phyloP scores from a whole-genome alignment of 2,113 vertebrate genomes.

The Nannospalax galili region DNA sequence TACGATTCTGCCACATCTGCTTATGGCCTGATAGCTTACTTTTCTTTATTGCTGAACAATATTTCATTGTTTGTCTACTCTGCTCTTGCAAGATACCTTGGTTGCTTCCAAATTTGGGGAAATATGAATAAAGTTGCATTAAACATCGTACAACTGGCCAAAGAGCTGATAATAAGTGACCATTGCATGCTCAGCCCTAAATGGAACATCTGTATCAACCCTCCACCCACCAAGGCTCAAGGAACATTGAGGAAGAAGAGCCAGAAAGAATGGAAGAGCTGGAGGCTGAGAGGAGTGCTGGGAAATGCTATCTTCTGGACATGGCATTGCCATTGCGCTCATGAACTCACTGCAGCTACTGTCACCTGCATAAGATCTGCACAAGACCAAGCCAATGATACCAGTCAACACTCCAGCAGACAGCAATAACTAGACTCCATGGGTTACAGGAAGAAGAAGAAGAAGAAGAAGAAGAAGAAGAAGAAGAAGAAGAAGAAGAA shows the following conservation, averaged over 20 bases:
- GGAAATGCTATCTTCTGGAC: neutral
- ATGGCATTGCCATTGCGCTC: rapidly evolving
- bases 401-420: neutral
- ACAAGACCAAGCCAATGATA: too few relatives aligned
- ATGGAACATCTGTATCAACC: neutral
- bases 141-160: neutral
- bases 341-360: neutral
- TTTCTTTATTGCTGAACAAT: neutral
- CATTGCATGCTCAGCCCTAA: neutral
- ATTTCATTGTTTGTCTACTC: neutral
- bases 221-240: neutral
- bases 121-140: neutral
- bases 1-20: neutral
- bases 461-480: too few relatives aligned
- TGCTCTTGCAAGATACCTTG: neutral
- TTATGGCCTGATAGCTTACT: neutral
- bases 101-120: neutral
- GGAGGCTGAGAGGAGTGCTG: neutral
- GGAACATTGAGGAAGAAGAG: too few relatives aligned
- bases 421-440: neutral
- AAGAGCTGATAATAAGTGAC: neutral
- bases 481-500: too few relatives aligned
- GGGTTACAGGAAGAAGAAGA: too few relatives aligned
- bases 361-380: neutral
- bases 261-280: neutral